phyloP scores from a whole-genome alignment of 2,113 vertebrate species.

The Ahaetulla prasina region DNA sequence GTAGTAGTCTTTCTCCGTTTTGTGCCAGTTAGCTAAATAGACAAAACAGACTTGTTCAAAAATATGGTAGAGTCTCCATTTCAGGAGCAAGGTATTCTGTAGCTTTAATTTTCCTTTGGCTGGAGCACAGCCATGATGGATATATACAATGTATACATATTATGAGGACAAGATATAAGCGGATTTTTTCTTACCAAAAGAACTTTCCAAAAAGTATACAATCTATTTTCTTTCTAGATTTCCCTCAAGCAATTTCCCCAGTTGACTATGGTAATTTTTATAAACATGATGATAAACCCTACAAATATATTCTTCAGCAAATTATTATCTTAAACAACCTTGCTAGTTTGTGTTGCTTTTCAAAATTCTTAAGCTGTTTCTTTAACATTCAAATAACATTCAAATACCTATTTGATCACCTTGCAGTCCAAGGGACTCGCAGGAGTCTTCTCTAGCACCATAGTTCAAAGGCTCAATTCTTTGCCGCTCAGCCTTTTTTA shows the following conservation, averaged over 20 bases:
- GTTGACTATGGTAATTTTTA: not conserved
- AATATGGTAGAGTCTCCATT: not conserved
- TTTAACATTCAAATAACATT: no score
- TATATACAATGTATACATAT: not conserved
- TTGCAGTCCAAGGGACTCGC: no score
- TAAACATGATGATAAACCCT: not conserved
- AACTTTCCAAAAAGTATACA: no score
- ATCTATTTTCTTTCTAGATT: no score
- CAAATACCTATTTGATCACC: no score
- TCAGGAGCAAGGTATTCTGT: not conserved
- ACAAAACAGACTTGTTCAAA: not conserved
- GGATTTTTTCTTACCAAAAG: not conserved
- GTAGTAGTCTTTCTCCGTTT: not conserved
- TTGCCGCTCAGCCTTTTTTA: no score
- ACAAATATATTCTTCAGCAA: no score
- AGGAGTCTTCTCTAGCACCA: no score
- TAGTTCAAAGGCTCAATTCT: no score
- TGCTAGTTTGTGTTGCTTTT: no score
- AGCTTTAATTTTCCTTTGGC: not conserved
- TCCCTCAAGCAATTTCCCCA: not conserved
- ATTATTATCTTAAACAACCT: no score
- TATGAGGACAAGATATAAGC: not conserved
- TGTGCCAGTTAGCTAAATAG: not conserved
- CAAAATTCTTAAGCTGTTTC: no score
- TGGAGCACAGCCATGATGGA: not conserved